Evolutionary conservation across 2,888 invertebrate genomes (phyloP).

Genomic region (Eilema griseolum): DNA sequence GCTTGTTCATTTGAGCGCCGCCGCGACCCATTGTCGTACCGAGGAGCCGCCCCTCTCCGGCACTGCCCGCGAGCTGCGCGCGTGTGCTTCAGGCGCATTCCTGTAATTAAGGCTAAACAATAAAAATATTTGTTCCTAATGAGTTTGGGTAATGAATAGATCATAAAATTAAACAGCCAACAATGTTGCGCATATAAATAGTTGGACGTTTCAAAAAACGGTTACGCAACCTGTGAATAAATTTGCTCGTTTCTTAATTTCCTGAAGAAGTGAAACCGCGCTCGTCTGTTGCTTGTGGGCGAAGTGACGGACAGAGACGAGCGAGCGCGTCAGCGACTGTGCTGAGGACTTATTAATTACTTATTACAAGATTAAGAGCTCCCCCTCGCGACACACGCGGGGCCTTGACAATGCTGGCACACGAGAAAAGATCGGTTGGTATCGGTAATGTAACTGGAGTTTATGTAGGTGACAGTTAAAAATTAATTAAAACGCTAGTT

Average conservation of each 20-base stretch:
- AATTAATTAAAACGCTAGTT: not conserved
- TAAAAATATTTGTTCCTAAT: slow-evolving; percentile 50
- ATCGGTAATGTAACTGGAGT: not conserved
- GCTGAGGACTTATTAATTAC: slow-evolving; percentile 3
- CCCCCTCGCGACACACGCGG: not conserved
- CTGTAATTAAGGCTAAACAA: slow-evolving; percentile 41
- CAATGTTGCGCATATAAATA: slow-evolving; percentile 33
- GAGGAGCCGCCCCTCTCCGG: not conserved
- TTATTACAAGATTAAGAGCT: slow-evolving; percentile 11
- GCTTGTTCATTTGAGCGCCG: slow-evolving; percentile 39
- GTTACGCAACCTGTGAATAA: slow-evolving; percentile 13
- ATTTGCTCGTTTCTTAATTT: not conserved
- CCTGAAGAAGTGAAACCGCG: not conserved
- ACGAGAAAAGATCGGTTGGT: not conserved
- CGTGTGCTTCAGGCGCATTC: slow-evolving; percentile 35
- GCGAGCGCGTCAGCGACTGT: not conserved
- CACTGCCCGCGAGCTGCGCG: slow-evolving; percentile 9
- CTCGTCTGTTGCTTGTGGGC: not conserved
- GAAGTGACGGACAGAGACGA: not conserved
- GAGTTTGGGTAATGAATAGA: slow-evolving; percentile 51
- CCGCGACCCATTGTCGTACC: not conserved
- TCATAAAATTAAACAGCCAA: slow-evolving; percentile 39
- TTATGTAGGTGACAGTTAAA: not conserved
- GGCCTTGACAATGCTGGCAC: not conserved
- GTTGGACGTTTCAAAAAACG: slow-evolving; percentile 27